Percentiles rank a stretch among this genome's conserved stretches.
Evolutionary conservation across 2,888 invertebrate genomes (phyloP).

Genomic region (Linnaemya vulpina): DNA sequence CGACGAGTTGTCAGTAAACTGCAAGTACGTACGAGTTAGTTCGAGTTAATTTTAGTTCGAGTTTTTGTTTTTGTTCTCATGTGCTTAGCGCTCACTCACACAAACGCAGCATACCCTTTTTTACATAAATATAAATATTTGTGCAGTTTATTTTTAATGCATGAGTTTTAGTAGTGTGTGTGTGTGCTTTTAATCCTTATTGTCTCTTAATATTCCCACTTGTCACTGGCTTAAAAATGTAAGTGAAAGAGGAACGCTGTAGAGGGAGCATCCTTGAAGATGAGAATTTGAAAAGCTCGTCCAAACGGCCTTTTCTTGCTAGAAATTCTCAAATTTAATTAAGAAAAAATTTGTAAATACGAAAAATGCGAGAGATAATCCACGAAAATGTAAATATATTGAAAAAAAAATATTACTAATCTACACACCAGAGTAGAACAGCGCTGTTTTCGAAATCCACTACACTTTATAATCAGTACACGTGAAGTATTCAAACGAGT

Average conservation of each 20-base stretch:
- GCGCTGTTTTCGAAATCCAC: too few relatives aligned
- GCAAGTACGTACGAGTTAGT: slow-evolving; percentile 49
- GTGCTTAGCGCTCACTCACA: slow-evolving; percentile 16
- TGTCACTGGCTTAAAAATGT: slow-evolving; percentile 56
- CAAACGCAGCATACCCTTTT: background rate
- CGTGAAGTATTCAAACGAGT: too few relatives aligned
- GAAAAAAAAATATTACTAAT: too few relatives aligned
- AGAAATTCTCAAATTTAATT: too few relatives aligned
- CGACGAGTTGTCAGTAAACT: slow-evolving; percentile 69
- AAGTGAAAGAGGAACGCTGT: slow-evolving; percentile 47
- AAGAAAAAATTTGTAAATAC: too few relatives aligned
- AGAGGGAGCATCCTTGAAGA: slow-evolving; percentile 7
- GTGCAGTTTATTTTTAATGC: slow-evolving; percentile 3
- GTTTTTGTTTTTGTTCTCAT: slow-evolving; percentile 6
- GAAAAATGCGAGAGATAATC: too few relatives aligned
- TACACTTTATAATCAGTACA: too few relatives aligned
- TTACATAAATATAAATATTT: slow-evolving; percentile 14
- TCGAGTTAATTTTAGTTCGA: slow-evolving; percentile 54
- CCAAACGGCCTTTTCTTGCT: too few relatives aligned
- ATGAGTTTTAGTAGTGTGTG: background rate
- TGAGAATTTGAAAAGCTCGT: too few relatives aligned
- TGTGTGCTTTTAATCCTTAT: slow-evolving; percentile 34
- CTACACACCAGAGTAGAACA: too few relatives aligned
- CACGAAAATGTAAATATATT: too few relatives aligned
- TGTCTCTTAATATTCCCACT: slow-evolving; percentile 61